These are phyloP conservation scores for Pelodytes ibericus DNA, from an alignment of 2,797 vertebrate genomes.

Conservation along the genomic window DNA sequence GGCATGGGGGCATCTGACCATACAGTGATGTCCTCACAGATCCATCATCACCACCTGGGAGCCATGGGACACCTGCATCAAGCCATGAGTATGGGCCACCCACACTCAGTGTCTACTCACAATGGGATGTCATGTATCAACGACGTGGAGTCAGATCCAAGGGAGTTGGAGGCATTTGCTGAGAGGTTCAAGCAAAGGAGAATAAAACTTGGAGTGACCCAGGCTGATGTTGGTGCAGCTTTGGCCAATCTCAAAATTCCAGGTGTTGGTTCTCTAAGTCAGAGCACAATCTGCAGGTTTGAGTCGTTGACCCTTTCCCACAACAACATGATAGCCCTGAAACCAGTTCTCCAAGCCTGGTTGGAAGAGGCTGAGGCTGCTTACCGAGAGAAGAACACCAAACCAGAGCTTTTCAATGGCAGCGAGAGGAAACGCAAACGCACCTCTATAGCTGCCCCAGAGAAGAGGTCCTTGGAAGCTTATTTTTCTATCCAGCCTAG, in stretches of 20 bases:
- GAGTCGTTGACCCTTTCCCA: constrained; percentile 95
- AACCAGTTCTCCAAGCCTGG: constrained; percentile 92
- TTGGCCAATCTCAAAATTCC: constrained; percentile 91
- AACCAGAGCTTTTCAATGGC: constrained; percentile 81
- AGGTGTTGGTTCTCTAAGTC: constrained; percentile 91
- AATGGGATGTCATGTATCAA: constrained; percentile 79
- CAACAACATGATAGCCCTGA: constrained; percentile 96
- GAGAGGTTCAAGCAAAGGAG: constrained; percentile 91
- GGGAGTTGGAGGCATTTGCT: constrained; percentile 94
- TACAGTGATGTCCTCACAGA: constrained; percentile 74
- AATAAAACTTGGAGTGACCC: constrained; percentile 90
- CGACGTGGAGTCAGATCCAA: constrained; percentile 87
- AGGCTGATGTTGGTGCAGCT: constrained; percentile 88
- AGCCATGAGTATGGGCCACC: constrained; percentile 84
- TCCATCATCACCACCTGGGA: constrained; percentile 84
- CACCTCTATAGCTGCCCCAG: constrained; percentile 91
- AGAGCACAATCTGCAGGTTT: constrained; percentile 97
- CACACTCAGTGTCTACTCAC: constrained; percentile 76
- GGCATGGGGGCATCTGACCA: constrained; percentile 83
- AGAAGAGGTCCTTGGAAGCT: constrained; percentile 92
- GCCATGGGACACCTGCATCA: constrained; percentile 90
- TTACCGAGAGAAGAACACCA: constrained; percentile 80
- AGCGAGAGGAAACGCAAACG: constrained; percentile 87
- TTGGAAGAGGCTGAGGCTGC: constrained; percentile 91
- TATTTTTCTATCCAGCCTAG: constrained; percentile 93